Base-by-base conservation (phyloP, 2,888 invertebrate genomes). In the Cheilosia grossa region DNA sequence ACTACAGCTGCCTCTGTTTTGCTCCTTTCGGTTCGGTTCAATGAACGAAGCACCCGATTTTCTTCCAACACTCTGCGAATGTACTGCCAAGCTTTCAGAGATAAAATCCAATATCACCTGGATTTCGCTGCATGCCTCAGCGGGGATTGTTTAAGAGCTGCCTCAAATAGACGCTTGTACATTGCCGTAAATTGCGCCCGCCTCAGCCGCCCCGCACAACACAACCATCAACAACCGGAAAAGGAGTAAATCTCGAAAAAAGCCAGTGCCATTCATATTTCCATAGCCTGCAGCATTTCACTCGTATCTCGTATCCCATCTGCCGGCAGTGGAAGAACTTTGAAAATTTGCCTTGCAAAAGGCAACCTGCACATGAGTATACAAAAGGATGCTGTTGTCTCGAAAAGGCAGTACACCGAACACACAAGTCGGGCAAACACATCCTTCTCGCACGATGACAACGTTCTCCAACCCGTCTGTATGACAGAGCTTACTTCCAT, bases 311-410 rank as follows among this genome's bases (percentile, higher is more conserved):
- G 54, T 64, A 47, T 54, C 66, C 73, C 83, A 79, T 66, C 79
- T 83, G 83, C 74, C 64, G 64, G 51, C 69, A 79, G 64, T 83
- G 74, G 58, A 54, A 80, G 61, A 64, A 80, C 80, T 83, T 83
- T 66, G 75, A 70, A 85, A 85, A 85, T 67, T 27, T 72, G 44
- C 61, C 56, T 73, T 15, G 51, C 42, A 75, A 58, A 78, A 66
- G 53, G 66, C 59, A 70, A 42, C 56, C 44, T 67, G 30, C 69
- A 69, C 40, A 69, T 63, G 54, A 54, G 79, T 58, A 21, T 19
- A 59, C 42, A 75, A 30, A 6, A 33, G 24, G 37, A 51, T n/a
- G 21, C 42, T 13, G 42, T 19, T 27, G 51, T 15, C 47, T 15
- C 47, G 24, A n/a, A 17, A 63, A 40, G 17, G 44, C 5, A 56